Conservation (phyloP, 1,140 invertebrate genomes). For the Eueides isabella region DNA sequence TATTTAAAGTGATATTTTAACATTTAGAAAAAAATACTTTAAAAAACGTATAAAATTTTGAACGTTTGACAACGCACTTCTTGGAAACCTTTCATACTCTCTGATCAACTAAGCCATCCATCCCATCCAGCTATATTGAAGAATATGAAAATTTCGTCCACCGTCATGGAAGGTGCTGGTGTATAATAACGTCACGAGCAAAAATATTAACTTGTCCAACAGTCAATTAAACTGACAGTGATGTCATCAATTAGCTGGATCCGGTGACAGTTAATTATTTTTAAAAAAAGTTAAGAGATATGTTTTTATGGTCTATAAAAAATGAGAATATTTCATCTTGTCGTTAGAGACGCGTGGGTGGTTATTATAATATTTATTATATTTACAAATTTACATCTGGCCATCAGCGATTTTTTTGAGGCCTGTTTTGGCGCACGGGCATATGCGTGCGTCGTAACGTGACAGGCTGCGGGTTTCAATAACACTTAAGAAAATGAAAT, state of each 20-base stretch:
- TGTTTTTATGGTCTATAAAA: not conserved
- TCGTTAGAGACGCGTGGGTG: not conserved
- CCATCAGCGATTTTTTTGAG: not conserved
- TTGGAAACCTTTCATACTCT: too few species aligned
- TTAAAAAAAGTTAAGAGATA: not conserved
- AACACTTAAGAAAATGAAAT: too few species aligned
- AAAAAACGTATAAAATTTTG: too few species aligned
- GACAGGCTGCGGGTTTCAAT: not conserved
- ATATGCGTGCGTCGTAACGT: too few species aligned
- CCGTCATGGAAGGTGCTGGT: too few species aligned
- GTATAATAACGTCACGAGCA: not conserved
- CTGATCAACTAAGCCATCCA: too few species aligned
- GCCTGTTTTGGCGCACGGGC: too few species aligned
- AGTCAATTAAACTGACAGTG: not conserved
- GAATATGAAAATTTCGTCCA: too few species aligned
- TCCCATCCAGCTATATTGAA: too few species aligned
- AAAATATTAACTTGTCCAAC: not conserved
- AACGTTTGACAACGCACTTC: too few species aligned
- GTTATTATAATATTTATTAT: not conserved
- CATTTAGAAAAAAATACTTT: too few species aligned
- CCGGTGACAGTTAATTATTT: constrained; percentile 15
- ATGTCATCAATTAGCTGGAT: constrained; percentile 16
- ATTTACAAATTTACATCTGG: not conserved
- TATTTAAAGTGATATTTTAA: too few species aligned
- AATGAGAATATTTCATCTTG: not conserved